Percentiles rank a stretch among this genome's conserved stretches.
Evolutionary conservation across 2,797 vertebrate species (phyloP).

Genomic region (Pyrrhura leucotis): DNA sequence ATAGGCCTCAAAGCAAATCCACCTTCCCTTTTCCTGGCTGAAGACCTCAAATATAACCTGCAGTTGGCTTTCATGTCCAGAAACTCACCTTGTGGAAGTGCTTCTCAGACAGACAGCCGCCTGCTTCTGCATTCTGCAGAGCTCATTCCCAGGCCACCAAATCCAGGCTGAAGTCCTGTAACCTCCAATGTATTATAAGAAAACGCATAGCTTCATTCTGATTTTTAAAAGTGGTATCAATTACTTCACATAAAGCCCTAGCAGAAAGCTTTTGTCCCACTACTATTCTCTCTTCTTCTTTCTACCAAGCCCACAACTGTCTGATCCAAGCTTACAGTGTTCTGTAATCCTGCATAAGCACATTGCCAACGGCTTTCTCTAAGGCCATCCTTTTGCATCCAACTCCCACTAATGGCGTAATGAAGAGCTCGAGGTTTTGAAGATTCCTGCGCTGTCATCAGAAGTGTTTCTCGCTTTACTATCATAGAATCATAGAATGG

Average conservation of each 20-base stretch:
- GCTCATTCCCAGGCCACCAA: fast-evolving
- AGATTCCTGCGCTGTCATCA: neutral
- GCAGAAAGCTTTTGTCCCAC: neutral
- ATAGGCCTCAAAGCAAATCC: fast-evolving
- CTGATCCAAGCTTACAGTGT: neutral
- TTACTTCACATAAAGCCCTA: neutral
- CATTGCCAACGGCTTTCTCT: neutral
- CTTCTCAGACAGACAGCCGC: neutral
- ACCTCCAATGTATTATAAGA: neutral
- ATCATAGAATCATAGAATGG: too few species aligned
- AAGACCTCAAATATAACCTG: neutral
- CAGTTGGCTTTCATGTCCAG: neutral
- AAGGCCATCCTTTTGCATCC: neutral
- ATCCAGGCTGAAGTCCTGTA: neutral
- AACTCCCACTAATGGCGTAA: neutral
- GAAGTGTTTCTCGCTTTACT: neutral
- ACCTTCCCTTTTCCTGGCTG: neutral
- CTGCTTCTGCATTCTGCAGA: fast-evolving
- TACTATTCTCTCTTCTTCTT: neutral
- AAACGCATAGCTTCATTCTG: neutral
- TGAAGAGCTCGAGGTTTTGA: neutral
- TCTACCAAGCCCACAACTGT: fast-evolving
- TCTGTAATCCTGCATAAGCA: neutral
- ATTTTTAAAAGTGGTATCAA: neutral
- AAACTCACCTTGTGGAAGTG: neutral